Percentiles rank a stretch among this genome's conserved stretches.
Evolutionary conservation across 2,797 vertebrate genomes (phyloP).

Genomic region (Anas bernieri): DNA sequence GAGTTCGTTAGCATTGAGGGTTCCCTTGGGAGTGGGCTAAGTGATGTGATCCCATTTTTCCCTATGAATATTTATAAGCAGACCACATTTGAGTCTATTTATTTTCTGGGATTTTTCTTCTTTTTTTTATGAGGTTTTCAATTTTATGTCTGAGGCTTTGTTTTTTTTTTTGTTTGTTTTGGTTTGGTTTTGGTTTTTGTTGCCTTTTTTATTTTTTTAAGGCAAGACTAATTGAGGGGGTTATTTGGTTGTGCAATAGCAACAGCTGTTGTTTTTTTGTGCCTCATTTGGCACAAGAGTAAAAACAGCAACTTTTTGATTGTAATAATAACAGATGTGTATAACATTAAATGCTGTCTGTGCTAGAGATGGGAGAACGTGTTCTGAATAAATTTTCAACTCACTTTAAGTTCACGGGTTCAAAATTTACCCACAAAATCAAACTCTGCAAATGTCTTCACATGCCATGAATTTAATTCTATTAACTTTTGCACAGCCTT

Average conservation of each 20-base stretch:
- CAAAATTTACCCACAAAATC: constrained; percentile 52
- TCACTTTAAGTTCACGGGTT: constrained; percentile 61
- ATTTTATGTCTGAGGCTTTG: constrained; percentile 77
- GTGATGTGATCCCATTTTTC: constrained; percentile 78
- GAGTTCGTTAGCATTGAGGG: constrained; percentile 72
- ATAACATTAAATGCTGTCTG: constrained; percentile 76
- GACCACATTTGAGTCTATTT: constrained; percentile 68
- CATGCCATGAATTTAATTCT: not conserved
- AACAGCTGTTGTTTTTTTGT: constrained; percentile 82
- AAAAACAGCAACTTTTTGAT: constrained; percentile 80
- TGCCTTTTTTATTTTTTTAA: constrained; percentile 63
- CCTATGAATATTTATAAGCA: constrained; percentile 81
- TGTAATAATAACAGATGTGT: constrained; percentile 84
- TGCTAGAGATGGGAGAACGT: constrained; percentile 55
- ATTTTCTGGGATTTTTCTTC: constrained; percentile 54
- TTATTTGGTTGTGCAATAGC: constrained; percentile 80
- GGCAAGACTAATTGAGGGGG: constrained; percentile 74
- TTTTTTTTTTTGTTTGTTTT: not conserved
- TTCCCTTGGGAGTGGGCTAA: constrained; percentile 73
- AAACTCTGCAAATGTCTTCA: constrained; percentile 3
- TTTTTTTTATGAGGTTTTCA: constrained; percentile 71
- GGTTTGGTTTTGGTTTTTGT: not conserved
- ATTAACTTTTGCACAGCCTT: constrained; percentile 14
- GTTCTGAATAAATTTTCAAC: constrained; percentile 73
- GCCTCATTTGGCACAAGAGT: constrained; percentile 76